Base-by-base conservation (phyloP, 2,888 invertebrate species). In the Endomychus coccineus region DNA sequence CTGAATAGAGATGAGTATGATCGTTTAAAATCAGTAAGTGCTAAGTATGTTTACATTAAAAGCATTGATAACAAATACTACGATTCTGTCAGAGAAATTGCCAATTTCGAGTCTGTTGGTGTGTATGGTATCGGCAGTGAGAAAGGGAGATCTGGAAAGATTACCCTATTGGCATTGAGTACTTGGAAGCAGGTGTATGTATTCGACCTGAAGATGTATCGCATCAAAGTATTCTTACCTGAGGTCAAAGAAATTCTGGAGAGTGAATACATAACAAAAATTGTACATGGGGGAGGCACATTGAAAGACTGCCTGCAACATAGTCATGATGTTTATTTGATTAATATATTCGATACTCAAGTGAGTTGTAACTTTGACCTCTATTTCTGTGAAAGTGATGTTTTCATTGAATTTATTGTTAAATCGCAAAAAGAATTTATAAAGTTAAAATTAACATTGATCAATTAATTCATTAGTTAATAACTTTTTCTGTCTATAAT, bases 301-400 rank as follows among this genome's bases (percentile, higher is more conserved):
- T 12, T 39, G 5, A 13, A 16, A 12, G 42, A 42, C n/a, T 42
- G 39, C 22, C 12, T 42, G n/a, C 29, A 25, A 10, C 12, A 45
- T 17, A 34, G 36, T 27, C 40, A 49, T 34, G 37, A 43, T 16
- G 34, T 51, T 7, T 14, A 30, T 2, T 5, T 52, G 16, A 34
- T 39, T 4, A 50, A 51, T 41, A 32, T 53, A 13, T 53, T 49
- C 40, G 53, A 53, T 39, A 51, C 50, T 13, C 45, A 49, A 36
- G 51, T 49, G 40, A 34, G 14, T 15, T 14, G 2, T 23, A n/a
- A n/a, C n/a, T n/a, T n/a, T n/a, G n/a, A n/a, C n/a, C n/a, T n/a
- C n/a, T n/a, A n/a, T n/a, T n/a, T n/a, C n/a, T n/a, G n/a, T n/a
- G n/a, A n/a, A n/a, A n/a, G n/a, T n/a, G n/a, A n/a, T n/a, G n/a